Evolutionary conservation across 2,113 vertebrate species (phyloP), one percentile per base, ranked within the genome.

Genomic region (Neotoma lepida): DNA sequence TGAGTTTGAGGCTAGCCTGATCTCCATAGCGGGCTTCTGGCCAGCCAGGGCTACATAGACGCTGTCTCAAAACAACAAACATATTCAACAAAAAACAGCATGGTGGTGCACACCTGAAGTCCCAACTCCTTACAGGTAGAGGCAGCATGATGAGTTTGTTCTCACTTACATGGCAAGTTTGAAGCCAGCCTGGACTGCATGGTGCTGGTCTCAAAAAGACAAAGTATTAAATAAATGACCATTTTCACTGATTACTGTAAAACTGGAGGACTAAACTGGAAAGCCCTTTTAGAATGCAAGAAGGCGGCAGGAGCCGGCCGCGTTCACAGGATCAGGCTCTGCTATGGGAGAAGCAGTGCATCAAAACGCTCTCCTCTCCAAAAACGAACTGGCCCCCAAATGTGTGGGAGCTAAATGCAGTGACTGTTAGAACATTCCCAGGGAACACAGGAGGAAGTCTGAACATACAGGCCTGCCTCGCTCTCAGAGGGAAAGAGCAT

Each of bases 181-280:
- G 33, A 0, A 63, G 76, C 81, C 28, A 44, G 81, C 39, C 26
- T 63, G 58, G 81, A 30, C 58, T 9, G 8, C 39, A 84, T 14
- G 22, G 39, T 54, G 9, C 24, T 61, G 9, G 7, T 44, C 56
- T 92, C 22, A 93, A 76, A 90, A 95, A 73, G 89, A 91, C 28
- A 51, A 88, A 90, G 46, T 14, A 63, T 54, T 33, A 80, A 35
- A 15, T 82, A 76, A 70, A 81, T 81, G 17, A 85, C 44, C 73
- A 68, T 64, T 81, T 82, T 68, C 35, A 41, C 46, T 74, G 81
- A 6, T n/a, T 68, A 88, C n/a, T 56, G 28, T 61, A 91, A 93
- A 95, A 86, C 39, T 39, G 46, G 86, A 86, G 89, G 77, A 49
- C 44, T 63, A 88, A 93, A 70, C 4, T 51, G 54, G 91, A 81